These are phyloP conservation scores for Orientallactaga sibirica DNA, from an alignment of 2,797 vertebrate species.

Conservation along the genomic window DNA sequence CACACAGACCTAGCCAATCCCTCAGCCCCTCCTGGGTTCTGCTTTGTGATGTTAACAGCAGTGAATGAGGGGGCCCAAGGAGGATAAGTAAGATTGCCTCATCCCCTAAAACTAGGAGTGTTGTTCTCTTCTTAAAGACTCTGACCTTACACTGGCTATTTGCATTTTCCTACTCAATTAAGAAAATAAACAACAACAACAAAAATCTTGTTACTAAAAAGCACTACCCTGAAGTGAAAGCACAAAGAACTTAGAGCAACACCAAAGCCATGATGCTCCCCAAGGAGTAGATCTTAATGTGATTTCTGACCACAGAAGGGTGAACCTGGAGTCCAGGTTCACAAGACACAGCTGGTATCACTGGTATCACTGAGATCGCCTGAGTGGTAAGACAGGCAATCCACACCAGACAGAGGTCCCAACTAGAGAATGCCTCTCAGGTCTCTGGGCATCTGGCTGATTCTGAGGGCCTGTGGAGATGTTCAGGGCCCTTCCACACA, in stretches of 20 bases:
- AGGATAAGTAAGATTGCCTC: neutral
- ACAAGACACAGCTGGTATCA: neutral
- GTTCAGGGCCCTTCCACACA: neutral
- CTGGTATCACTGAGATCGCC: neutral
- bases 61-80: constrained; percentile 51
- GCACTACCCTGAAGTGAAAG: neutral
- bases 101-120: neutral
- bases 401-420: neutral
- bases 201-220: neutral
- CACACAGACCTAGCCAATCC: constrained; percentile 73
- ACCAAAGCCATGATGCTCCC: neutral
- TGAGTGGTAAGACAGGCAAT: neutral
- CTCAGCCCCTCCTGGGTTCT: accelerated
- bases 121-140: neutral
- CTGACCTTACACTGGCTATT: neutral
- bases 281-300: neutral
- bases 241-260: neutral
- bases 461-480: neutral
- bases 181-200: neutral
- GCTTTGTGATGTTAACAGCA: constrained; percentile 70
- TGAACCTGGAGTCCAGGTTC: neutral
- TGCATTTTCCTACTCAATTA: constrained; percentile 2
- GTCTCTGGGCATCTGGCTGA: neutral
- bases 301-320: neutral
- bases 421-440: neutral